Conservation (phyloP, 2,113 vertebrate genomes). For the Saccopteryx leptura region DNA sequence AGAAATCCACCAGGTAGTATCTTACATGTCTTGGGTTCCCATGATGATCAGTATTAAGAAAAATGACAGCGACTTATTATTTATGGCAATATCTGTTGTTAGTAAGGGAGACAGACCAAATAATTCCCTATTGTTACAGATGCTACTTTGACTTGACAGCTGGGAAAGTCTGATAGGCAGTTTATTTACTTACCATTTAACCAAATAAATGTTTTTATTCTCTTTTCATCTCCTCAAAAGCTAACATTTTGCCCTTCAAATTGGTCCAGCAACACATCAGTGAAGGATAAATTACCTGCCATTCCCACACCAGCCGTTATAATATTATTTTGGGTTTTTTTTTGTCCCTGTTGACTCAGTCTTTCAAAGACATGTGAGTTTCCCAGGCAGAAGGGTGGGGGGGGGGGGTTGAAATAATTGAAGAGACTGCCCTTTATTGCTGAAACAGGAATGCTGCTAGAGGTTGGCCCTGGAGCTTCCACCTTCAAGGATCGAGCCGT, state of each 20-base stretch:
- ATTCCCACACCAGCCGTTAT: slow-evolving; percentile 73
- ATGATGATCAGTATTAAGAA: slow-evolving; percentile 65
- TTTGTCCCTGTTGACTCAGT: slow-evolving; percentile 56
- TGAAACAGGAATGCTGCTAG: slow-evolving; percentile 70
- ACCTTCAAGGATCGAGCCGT: background rate
- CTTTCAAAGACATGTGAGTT: slow-evolving; percentile 62
- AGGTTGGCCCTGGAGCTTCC: slow-evolving; percentile 1
- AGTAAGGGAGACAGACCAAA: slow-evolving; percentile 68
- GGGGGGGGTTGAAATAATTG: slow-evolving; percentile 62
- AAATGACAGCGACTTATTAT: slow-evolving; percentile 66
- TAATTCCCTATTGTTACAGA: slow-evolving; percentile 73
- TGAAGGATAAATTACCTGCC: slow-evolving; percentile 79
- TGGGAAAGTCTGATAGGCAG: slow-evolving; percentile 73
- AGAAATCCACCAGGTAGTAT: slow-evolving; percentile 64
- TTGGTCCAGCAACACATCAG: slow-evolving; percentile 76
- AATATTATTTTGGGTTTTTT: slow-evolving; percentile 69
- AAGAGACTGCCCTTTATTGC: background rate
- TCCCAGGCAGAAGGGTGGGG: background rate
- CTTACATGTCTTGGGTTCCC: slow-evolving; percentile 56
- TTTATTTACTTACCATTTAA: slow-evolving; percentile 74
- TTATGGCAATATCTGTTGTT: slow-evolving; percentile 65
- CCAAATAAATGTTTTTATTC: slow-evolving; percentile 76
- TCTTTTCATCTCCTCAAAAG: slow-evolving; percentile 80
- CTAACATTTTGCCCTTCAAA: slow-evolving; percentile 77
- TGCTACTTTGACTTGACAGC: slow-evolving; percentile 75